These are phyloP conservation scores for Thaumatotibia leucotreta DNA, from an alignment of 1,140 invertebrate genomes.

Conservation along the genomic window DNA sequence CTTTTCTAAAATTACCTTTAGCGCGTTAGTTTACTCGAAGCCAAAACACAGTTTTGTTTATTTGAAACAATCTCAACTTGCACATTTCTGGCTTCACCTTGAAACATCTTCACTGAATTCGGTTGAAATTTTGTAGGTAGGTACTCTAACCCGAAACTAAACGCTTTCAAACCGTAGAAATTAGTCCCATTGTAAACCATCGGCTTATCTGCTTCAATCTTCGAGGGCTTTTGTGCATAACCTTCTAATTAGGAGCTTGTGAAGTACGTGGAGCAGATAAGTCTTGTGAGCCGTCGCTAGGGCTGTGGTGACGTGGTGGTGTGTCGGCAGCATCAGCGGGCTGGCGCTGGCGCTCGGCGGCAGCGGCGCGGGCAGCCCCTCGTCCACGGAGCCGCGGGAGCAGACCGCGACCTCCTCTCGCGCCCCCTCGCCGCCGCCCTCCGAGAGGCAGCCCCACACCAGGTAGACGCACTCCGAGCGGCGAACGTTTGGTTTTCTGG, in stretches of 20 bases:
- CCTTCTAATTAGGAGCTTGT: slow-evolving; percentile 16
- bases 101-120: neutral
- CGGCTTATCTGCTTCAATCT: slow-evolving; percentile 64
- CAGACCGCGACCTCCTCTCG: slow-evolving; percentile 57
- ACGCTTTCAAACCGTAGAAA: slow-evolving; percentile 20
- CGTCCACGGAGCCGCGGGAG: slow-evolving; percentile 47
- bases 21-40: neutral
- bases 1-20: neutral
- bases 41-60: neutral
- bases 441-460: slow-evolving; percentile 60
- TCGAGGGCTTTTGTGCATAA: slow-evolving; percentile 20
- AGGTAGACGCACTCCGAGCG: slow-evolving; percentile 71
- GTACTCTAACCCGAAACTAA: neutral
- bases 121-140: neutral
- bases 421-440: slow-evolving; percentile 58
- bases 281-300: slow-evolving; percentile 48
- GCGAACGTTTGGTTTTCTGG: slow-evolving; percentile 62
- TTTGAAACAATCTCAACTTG: neutral
- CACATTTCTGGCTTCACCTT: neutral
- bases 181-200: slow-evolving; percentile 41
- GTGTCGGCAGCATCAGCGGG: slow-evolving; percentile 76
- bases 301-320: slow-evolving; percentile 70
- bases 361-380: slow-evolving; percentile 63
- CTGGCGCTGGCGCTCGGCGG: slow-evolving; percentile 73
- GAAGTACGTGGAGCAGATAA: slow-evolving; percentile 55